phyloP scores from a whole-genome alignment of 2,113 vertebrate genomes.

The Noturus placidus region DNA sequence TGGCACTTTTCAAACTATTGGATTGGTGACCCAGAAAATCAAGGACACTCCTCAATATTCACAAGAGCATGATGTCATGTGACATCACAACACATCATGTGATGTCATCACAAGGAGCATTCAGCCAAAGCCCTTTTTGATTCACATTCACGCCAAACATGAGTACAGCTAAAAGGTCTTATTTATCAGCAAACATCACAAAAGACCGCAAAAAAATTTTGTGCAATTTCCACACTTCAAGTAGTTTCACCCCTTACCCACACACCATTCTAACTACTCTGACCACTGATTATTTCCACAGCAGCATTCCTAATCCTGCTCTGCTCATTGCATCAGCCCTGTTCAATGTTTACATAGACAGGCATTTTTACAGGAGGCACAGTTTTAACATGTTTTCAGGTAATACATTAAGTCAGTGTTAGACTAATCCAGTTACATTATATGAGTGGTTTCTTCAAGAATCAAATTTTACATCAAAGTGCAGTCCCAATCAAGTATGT shows the following conservation, averaged over 20 bases:
- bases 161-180: no score
- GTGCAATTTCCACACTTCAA: no score
- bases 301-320: neutral
- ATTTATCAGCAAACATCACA: no score
- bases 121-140: no score
- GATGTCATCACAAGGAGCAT: no score
- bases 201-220: no score
- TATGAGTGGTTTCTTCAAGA: neutral
- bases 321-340: neutral
- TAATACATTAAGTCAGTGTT: neutral
- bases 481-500: neutral
- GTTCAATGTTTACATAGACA: neutral
- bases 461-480: neutral
- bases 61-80: no score
- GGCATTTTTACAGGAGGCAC: neutral
- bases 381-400: neutral
- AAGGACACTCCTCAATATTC: no score
- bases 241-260: neutral
- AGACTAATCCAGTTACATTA: neutral
- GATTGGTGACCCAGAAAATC: no score
- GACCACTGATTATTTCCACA: neutral
- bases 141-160: no score
- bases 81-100: no score
- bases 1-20: no score
- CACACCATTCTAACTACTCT: neutral